Conservation (phyloP, 2,888 invertebrate species). For the Pachliopta kotzebuea region DNA sequence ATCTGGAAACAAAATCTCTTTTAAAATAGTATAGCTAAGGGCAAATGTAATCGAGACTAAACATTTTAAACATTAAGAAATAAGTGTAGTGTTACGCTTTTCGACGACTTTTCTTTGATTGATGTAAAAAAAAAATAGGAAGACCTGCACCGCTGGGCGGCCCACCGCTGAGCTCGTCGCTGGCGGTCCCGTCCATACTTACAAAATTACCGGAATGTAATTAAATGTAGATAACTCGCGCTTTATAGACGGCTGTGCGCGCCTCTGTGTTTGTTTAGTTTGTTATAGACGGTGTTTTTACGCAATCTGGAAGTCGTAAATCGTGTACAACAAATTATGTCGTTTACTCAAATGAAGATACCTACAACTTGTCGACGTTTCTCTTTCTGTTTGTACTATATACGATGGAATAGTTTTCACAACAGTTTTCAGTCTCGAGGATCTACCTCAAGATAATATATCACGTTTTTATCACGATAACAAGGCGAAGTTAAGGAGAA, state of each 20-base stretch:
- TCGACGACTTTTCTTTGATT: constrained; percentile 28
- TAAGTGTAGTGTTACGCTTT: constrained; percentile 28
- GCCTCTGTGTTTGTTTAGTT: constrained; percentile 75
- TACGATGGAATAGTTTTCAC: not conserved
- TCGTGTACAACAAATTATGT: constrained; percentile 77
- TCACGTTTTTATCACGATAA: too few relatives aligned
- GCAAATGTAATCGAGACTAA: constrained; percentile 13
- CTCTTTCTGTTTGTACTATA: constrained; percentile 25
- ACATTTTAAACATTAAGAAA: constrained; percentile 26
- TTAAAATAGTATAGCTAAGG: constrained; percentile 7
- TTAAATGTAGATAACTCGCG: constrained; percentile 79
- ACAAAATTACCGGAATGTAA: constrained; percentile 80
- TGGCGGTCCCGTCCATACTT: constrained; percentile 73
- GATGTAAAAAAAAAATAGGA: constrained; percentile 22
- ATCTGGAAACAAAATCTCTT: not conserved
- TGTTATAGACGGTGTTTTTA: constrained; percentile 78
- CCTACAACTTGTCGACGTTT: constrained; percentile 48
- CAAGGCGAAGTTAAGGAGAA: too few relatives aligned
- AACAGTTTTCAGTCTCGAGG: too few relatives aligned
- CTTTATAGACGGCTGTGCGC: constrained; percentile 78
- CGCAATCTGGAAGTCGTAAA: constrained; percentile 81
- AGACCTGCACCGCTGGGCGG: constrained; percentile 37
- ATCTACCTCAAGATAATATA: too few relatives aligned
- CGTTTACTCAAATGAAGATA: constrained; percentile 64
- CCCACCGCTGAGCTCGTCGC: constrained; percentile 65